Evolutionary conservation across 1,140 invertebrate species (phyloP).

Genomic region (Apolygus lucorum): DNA sequence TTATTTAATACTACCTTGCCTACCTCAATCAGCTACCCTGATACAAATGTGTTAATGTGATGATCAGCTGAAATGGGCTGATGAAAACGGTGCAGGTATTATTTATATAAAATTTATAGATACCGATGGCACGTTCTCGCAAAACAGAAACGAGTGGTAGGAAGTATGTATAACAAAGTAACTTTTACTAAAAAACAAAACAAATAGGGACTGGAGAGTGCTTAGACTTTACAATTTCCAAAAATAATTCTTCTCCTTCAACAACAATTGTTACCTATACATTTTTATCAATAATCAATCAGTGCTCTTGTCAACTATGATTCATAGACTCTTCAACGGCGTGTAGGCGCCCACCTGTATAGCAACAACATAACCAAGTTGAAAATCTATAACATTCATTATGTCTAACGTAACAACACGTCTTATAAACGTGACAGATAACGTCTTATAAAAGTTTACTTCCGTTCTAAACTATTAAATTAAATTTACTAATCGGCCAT

Average conservation of each 20-base stretch:
- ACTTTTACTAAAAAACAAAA: too few relatives aligned
- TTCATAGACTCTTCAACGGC: not conserved
- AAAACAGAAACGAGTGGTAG: not conserved
- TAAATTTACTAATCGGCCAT: too few relatives aligned
- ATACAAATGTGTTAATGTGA: not conserved
- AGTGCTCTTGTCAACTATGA: not conserved
- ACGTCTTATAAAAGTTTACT: too few relatives aligned
- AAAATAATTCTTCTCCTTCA: not conserved
- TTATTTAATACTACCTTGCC: too few relatives aligned
- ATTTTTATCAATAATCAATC: not conserved
- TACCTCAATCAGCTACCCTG: too few relatives aligned
- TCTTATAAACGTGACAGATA: not conserved
- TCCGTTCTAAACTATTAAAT: too few relatives aligned
- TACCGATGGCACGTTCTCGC: not conserved
- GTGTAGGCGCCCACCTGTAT: not conserved
- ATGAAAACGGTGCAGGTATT: not conserved
- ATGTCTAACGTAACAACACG: not conserved
- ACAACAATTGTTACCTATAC: not conserved
- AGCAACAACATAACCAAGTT: not conserved
- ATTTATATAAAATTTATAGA: too few relatives aligned
- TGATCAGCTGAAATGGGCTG: not conserved
- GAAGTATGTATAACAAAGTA: not conserved
- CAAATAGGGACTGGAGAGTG: too few relatives aligned
- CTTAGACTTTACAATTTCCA: not conserved
- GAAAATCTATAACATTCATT: not conserved